A percentile compares a stretch with the other conserved stretches of the same genome.
phyloP scores from a whole-genome alignment of 2,888 invertebrate species.

The Cryptus viduatorius region DNA sequence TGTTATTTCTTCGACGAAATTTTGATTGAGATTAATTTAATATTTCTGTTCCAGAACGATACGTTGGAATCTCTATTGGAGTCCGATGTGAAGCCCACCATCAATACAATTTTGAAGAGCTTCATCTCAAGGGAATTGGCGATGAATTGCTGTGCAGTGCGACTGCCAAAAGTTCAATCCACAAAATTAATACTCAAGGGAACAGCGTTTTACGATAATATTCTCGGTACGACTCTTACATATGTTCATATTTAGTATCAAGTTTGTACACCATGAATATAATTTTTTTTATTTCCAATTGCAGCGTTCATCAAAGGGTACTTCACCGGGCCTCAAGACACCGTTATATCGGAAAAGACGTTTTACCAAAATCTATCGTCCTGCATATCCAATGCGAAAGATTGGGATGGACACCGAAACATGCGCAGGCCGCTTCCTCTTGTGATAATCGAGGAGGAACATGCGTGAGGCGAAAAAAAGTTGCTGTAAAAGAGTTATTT shows the following conservation, averaged over 20 bases:
- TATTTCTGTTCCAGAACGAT: slow-evolving; percentile 10
- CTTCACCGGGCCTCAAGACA: slow-evolving; percentile 22
- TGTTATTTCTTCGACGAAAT: neutral
- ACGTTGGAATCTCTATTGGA: slow-evolving; percentile 33
- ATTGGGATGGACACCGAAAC: slow-evolving; percentile 42
- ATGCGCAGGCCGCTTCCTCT: too few species aligned
- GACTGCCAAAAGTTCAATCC: slow-evolving; percentile 5
- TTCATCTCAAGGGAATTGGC: slow-evolving; percentile 25
- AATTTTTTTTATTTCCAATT: neutral
- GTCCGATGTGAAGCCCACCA: slow-evolving; percentile 24
- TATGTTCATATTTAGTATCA: neutral
- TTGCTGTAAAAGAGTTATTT: too few species aligned
- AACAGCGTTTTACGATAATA: slow-evolving; percentile 34
- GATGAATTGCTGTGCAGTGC: slow-evolving; percentile 23
- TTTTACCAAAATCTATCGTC: slow-evolving; percentile 15
- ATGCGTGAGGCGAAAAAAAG: neutral
- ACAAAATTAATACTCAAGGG: slow-evolving; percentile 19
- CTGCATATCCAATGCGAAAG: slow-evolving; percentile 33
- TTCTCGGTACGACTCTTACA: slow-evolving; percentile 11
- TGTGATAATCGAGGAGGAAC: neutral
- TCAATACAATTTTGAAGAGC: slow-evolving; percentile 7
- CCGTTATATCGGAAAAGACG: slow-evolving; percentile 16
- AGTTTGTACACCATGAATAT: neutral
- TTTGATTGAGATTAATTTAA: slow-evolving; percentile 1
- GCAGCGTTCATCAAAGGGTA: slow-evolving; percentile 34